These are phyloP conservation scores for Thymelicus acteon DNA, from an alignment of 2,888 invertebrate species.

Conservation along the genomic window DNA sequence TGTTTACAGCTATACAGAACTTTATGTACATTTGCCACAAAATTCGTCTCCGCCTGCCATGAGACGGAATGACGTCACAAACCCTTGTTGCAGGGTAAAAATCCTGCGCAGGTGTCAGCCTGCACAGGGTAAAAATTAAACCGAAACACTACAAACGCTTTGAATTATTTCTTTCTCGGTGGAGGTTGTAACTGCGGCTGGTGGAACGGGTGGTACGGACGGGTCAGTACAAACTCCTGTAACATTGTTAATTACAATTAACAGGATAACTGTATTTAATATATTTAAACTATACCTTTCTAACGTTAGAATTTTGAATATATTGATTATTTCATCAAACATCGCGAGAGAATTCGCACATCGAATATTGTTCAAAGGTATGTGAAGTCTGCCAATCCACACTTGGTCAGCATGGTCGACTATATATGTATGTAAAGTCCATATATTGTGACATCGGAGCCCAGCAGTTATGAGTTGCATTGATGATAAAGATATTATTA, in stretches of 20 bases:
- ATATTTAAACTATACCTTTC: too few species aligned
- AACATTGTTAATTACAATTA: conserved; percentile 42
- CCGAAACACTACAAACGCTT: conserved; percentile 49
- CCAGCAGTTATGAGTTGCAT: too few species aligned
- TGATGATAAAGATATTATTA: too few species aligned
- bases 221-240: conserved; percentile 70
- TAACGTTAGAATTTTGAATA: too few species aligned
- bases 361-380: too few species aligned
- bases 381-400: too few species aligned
- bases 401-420: too few species aligned
- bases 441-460: too few species aligned
- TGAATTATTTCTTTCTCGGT: conserved; percentile 63
- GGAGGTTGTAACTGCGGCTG: conserved; percentile 74
- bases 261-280: too few species aligned
- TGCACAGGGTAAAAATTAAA: conserved; percentile 56
- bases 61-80: conserved; percentile 37
- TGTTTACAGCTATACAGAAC: background rate
- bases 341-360: too few species aligned
- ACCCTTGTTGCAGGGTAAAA: conserved; percentile 51
- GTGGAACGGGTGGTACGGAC: conserved; percentile 78
- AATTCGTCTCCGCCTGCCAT: conserved; percentile 21
- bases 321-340: too few species aligned
- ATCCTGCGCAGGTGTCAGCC: conserved; percentile 65
- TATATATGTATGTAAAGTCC: too few species aligned
- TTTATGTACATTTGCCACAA: conserved; percentile 41